Percentiles rank a stretch among this genome's conserved stretches.
phyloP scores from a whole-genome alignment of 2,888 invertebrate species.

The Meliscaeva auricollis region DNA sequence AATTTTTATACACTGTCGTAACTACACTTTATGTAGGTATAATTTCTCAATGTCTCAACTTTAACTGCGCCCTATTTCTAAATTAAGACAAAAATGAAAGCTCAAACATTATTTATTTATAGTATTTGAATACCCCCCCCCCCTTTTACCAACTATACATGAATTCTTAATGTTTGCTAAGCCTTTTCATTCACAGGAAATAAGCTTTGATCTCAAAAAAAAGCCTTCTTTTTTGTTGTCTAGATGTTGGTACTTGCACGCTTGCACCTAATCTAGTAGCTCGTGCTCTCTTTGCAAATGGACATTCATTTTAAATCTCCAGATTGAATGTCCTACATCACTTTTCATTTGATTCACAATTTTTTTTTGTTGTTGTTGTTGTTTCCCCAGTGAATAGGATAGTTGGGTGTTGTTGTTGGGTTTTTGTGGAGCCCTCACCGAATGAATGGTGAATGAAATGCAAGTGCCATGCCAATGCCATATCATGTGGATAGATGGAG shows the following conservation, averaged over 20 bases:
- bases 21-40: no score
- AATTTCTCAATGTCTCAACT: no score
- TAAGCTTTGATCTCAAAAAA: no score
- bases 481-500: conserved; percentile 1
- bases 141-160: no score
- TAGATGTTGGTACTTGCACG: neutral
- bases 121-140: no score
- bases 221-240: no score
- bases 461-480: conserved; percentile 44
- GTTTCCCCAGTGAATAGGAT: neutral
- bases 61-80: no score
- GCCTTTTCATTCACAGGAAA: no score
- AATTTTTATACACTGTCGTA: no score
- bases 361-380: neutral
- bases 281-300: conserved; percentile 37
- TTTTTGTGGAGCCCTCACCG: conserved; percentile 11
- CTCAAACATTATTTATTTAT: no score
- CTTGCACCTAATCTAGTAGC: conserved; percentile 30
- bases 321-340: conserved; percentile 37
- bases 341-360: conserved; percentile 29
- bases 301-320: conserved; percentile 47
- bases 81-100: no score
- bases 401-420: neutral
- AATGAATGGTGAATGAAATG: conserved; percentile 57
- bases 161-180: no score